Conservation (phyloP, 2,113 vertebrate genomes). For the Gasterosteus nipponicus region DNA sequence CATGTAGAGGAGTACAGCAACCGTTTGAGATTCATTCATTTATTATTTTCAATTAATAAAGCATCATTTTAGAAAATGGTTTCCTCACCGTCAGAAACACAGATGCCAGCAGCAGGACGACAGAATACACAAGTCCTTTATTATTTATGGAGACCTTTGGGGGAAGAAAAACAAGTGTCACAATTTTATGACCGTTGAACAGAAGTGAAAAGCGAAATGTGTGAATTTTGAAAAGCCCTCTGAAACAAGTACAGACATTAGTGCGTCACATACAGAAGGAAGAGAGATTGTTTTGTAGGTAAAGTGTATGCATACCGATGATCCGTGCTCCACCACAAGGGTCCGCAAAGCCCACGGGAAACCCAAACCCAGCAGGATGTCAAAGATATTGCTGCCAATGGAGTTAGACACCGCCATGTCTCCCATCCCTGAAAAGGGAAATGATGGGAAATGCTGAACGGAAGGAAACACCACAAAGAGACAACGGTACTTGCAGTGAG, state of each 20-base stretch:
- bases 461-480: conserved; percentile 14
- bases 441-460: neutral
- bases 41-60: neutral
- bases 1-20: neutral
- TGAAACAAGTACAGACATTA: neutral
- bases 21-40: neutral
- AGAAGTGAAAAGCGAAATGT: neutral
- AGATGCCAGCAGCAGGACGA: conserved; percentile 83
- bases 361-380: conserved; percentile 84
- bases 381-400: conserved; percentile 86
- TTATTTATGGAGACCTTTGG: conserved; percentile 83
- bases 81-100: conserved; percentile 83
- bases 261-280: neutral
- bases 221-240: neutral
- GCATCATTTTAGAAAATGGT: neutral
- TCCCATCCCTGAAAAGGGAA: conserved; percentile 78
- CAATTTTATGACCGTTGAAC: neutral
- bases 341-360: conserved; percentile 85
- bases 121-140: conserved; percentile 85
- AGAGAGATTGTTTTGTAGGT: neutral
- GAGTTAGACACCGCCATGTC: conserved; percentile 87
- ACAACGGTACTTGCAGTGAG: neutral
- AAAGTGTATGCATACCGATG: conserved; percentile 62
- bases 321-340: conserved; percentile 81
- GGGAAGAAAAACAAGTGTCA: conserved; percentile 7